phyloP scores from a whole-genome alignment of 2,888 invertebrate genomes.

The Toxonevra muliebris region DNA sequence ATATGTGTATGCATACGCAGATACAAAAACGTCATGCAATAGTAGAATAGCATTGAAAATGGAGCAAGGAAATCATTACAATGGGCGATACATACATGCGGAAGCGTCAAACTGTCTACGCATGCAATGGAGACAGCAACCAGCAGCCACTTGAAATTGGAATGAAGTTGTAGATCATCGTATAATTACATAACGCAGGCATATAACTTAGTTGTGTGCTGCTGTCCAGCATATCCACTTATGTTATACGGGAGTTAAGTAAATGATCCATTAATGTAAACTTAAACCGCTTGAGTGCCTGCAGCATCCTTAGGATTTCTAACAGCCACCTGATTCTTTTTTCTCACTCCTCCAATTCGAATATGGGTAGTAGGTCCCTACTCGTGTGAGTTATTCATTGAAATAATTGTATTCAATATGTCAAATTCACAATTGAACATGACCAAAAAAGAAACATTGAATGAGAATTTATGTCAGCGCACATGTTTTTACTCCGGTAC shows the following conservation, averaged over 20 bases:
- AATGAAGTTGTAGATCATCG: slow-evolving; percentile 46
- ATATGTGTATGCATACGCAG: not conserved
- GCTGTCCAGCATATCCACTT: slow-evolving; percentile 21
- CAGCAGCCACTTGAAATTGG: not conserved
- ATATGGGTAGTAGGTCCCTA: not conserved
- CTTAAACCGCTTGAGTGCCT: slow-evolving; percentile 51
- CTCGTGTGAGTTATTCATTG: not conserved
- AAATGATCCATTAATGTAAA: slow-evolving; percentile 54
- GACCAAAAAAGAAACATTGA: slow-evolving; percentile 26
- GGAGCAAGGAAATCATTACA: slow-evolving; percentile 24
- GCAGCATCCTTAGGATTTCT: slow-evolving; percentile 31
- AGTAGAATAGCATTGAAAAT: not conserved
- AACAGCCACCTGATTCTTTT: slow-evolving; percentile 48
- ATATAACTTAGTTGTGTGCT: slow-evolving; percentile 27
- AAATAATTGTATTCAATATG: slow-evolving; percentile 3
- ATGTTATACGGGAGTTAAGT: slow-evolving; percentile 25
- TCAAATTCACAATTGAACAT: slow-evolving; percentile 28
- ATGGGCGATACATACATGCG: slow-evolving; percentile 51
- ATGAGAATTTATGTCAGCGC: slow-evolving; percentile 23
- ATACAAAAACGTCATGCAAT: not conserved
- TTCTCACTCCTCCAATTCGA: not conserved
- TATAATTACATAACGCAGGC: slow-evolving; percentile 41
- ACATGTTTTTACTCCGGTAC: slow-evolving; percentile 18
- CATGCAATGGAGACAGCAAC: slow-evolving; percentile 31
- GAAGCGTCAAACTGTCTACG: slow-evolving; percentile 63